Percentiles rank a stretch among this genome's conserved stretches.
Conservation (phyloP, 2,797 vertebrate genomes). For the Gouania willdenowi region DNA sequence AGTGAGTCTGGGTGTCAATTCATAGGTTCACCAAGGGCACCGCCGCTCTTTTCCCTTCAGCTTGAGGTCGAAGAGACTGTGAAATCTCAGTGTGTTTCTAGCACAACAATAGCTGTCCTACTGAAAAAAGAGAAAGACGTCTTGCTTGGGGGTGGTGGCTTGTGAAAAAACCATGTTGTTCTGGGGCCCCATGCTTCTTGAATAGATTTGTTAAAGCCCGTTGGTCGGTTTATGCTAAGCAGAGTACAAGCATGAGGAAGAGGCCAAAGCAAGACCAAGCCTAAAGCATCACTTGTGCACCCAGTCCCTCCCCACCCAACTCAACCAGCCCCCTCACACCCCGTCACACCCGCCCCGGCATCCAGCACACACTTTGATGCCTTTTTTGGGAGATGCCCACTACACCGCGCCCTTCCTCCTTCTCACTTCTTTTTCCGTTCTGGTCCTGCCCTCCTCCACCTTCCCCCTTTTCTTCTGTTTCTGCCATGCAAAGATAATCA, state of each 20-base stretch:
- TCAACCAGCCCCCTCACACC: too few relatives aligned
- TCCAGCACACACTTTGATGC: slow-evolving; percentile 80
- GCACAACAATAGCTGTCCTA: slow-evolving; percentile 76
- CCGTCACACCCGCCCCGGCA: too few relatives aligned
- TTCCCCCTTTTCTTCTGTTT: slow-evolving; percentile 80
- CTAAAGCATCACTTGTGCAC: slow-evolving; percentile 78
- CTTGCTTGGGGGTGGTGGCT: slow-evolving; percentile 78
- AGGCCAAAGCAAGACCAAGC: slow-evolving; percentile 76
- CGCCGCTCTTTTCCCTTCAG: slow-evolving; percentile 51
- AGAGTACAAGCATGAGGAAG: slow-evolving; percentile 77
- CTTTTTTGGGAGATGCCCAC: slow-evolving; percentile 78
- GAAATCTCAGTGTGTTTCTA: slow-evolving; percentile 76
- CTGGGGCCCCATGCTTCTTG: slow-evolving; percentile 76
- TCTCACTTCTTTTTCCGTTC: slow-evolving; percentile 45
- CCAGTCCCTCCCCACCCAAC: slow-evolving; percentile 42
- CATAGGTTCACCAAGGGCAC: slow-evolving; percentile 71
- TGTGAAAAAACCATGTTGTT: slow-evolving; percentile 84
- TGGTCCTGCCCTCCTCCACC: slow-evolving; percentile 54
- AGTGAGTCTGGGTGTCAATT: slow-evolving; percentile 75
- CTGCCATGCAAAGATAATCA: slow-evolving; percentile 99
- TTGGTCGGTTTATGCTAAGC: slow-evolving; percentile 88
- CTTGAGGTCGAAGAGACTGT: slow-evolving; percentile 67
- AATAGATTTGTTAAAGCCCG: slow-evolving; percentile 95
- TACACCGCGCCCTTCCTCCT: slow-evolving; percentile 57
- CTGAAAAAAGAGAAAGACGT: slow-evolving; percentile 54